Percentiles rank a stretch among this genome's conserved stretches.
These are phyloP conservation scores for Cygnus atratus DNA, from an alignment of 2,113 vertebrate genomes.

Conservation along the genomic window DNA sequence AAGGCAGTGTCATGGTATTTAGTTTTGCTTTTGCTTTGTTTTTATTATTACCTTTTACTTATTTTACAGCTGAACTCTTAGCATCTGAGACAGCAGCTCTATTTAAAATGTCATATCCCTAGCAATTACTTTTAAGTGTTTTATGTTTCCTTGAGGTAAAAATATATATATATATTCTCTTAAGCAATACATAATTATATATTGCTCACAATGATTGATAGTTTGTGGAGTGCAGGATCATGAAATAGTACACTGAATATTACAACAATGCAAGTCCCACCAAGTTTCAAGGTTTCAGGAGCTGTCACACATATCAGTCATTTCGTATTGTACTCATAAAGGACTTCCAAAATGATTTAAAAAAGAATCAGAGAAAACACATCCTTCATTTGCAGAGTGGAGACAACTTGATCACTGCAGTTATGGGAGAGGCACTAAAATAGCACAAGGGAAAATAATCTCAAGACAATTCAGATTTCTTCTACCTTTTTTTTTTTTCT, in stretches of 20 bases:
- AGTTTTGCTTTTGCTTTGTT: neutral
- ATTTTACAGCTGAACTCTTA: neutral
- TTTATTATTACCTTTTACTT: neutral
- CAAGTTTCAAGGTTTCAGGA: conserved; percentile 16
- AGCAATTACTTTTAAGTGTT: conserved; percentile 32
- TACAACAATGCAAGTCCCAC: conserved; percentile 5
- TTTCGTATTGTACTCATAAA: conserved; percentile 11
- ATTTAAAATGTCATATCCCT: conserved; percentile 32
- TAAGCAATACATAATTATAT: conserved; percentile 43
- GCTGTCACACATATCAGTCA: conserved; percentile 30
- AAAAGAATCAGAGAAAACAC: neutral
- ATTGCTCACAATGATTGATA: conserved; percentile 38
- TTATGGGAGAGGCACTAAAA: neutral
- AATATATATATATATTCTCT: neutral
- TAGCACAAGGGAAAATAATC: neutral
- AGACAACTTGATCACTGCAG: neutral
- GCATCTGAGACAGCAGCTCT: neutral
- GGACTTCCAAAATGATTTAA: neutral
- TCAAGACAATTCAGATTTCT: neutral
- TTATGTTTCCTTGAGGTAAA: neutral
- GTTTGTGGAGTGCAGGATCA: conserved; percentile 14
- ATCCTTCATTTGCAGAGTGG: neutral
- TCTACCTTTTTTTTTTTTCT: neutral
- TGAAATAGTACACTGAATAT: conserved; percentile 36
- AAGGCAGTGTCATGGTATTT: neutral